phyloP scores from a whole-genome alignment of 35 echinoderm and acorn worm species.

The Anneissia japonica region DNA sequence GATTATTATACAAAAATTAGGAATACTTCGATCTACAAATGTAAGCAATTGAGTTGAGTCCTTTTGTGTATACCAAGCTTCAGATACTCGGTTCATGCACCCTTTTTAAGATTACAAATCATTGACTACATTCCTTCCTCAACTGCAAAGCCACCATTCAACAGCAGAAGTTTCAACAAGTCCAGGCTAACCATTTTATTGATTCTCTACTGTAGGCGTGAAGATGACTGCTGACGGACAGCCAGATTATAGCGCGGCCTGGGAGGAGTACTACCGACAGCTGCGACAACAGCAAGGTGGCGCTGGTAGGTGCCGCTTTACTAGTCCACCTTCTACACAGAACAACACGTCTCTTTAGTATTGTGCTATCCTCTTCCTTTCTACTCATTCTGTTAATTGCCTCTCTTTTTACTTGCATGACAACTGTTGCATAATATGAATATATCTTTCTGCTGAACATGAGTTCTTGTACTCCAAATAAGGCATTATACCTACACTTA shows the following conservation, averaged over 20 bases:
- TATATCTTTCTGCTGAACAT: no score
- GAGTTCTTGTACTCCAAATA: no score
- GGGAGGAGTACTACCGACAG: conserved; percentile 11
- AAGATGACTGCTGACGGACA: not conserved
- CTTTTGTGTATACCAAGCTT: no score
- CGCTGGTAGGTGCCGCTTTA: not conserved
- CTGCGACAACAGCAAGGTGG: not conserved
- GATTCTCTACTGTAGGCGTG: not conserved
- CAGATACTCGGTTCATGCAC: no score
- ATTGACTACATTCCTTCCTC: not conserved
- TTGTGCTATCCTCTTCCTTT: not conserved
- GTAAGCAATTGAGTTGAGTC: no score
- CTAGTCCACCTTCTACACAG: not conserved
- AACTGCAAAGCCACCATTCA: not conserved
- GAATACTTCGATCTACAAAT: no score
- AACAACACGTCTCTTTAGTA: not conserved
- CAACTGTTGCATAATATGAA: no score
- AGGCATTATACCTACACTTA: no score
- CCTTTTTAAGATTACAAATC: not conserved
- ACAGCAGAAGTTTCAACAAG: not conserved
- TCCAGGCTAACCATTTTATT: not conserved
- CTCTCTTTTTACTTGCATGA: no score
- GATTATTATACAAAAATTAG: no score
- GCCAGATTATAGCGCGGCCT: conserved; percentile 2
- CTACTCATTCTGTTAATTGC: not conserved